These are phyloP conservation scores for Micronisus gabar DNA, from an alignment of 2,113 vertebrate genomes.

Conservation along the genomic window DNA sequence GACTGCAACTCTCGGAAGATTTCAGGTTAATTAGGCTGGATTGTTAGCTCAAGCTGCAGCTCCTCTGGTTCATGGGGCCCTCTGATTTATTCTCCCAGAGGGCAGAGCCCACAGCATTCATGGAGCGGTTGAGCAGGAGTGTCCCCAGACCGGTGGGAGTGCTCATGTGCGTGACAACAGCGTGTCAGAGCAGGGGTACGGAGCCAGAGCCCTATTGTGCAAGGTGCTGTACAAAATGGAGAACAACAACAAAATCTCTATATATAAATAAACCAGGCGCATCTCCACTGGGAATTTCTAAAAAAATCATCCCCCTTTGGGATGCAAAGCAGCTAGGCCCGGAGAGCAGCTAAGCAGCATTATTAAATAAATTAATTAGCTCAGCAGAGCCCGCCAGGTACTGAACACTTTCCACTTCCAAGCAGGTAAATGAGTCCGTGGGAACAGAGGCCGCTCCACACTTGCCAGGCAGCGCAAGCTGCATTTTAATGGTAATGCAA, in stretches of 20 bases:
- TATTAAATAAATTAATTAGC: constrained; percentile 68
- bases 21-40: neutral
- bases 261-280: neutral
- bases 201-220: neutral
- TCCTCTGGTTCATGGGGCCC: neutral
- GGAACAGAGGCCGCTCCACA: constrained; percentile 19
- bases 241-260: neutral
- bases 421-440: constrained; percentile 63
- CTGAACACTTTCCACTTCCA: constrained; percentile 56
- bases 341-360: constrained; percentile 44
- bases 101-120: neutral
- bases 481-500: neutral
- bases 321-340: constrained; percentile 59
- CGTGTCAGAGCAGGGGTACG: rapidly evolving
- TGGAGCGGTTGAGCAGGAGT: neutral
- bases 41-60: neutral
- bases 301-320: constrained; percentile 24
- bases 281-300: constrained; percentile 16
- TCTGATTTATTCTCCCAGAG: neutral
- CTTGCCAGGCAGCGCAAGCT: neutral
- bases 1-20: neutral
- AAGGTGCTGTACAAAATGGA: neutral
- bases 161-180: neutral
- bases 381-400: constrained; percentile 56
- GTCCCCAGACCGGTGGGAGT: neutral